These are phyloP conservation scores for Spermophilus dauricus DNA, from an alignment of 2,113 vertebrate species.

Conservation along the genomic window DNA sequence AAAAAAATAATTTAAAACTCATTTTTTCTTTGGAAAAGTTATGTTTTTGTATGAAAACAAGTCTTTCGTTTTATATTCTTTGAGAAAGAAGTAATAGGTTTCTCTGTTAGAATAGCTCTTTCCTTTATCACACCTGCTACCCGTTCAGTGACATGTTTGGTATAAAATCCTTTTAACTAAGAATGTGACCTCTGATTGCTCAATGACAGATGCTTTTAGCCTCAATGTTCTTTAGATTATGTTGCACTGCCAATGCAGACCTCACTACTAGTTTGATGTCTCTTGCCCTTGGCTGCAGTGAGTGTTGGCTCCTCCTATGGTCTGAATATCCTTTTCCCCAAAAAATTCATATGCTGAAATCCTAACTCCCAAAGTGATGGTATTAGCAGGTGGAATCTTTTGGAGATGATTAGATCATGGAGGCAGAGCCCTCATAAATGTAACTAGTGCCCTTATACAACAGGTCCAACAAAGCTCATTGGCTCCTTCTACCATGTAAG, in stretches of 20 bases:
- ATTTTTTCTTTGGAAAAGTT: not conserved
- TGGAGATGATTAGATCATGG: not conserved
- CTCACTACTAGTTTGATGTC: not conserved
- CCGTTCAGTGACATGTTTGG: not conserved
- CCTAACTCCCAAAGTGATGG: not conserved
- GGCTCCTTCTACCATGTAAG: not conserved
- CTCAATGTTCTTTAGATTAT: not conserved
- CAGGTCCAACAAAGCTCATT: not conserved
- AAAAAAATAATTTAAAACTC: not conserved
- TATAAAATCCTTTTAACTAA: slow-evolving; percentile 32
- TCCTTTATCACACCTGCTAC: not conserved
- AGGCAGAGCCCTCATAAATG: not conserved
- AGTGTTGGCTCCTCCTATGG: not conserved
- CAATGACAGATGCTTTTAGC: not conserved
- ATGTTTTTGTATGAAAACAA: slow-evolving; percentile 12
- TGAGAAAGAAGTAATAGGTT: not conserved
- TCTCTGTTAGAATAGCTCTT: not conserved
- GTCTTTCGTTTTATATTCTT: not conserved
- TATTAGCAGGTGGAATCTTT: not conserved
- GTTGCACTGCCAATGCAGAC: not conserved
- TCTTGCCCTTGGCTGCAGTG: not conserved
- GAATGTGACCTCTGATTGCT: not conserved
- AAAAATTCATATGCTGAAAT: not conserved
- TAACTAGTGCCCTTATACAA: not conserved
- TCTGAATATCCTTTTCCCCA: not conserved